Percentiles rank a stretch among this genome's conserved stretches.
Conservation (phyloP, 2,888 invertebrate genomes). For the Fragum sueziense region DNA sequence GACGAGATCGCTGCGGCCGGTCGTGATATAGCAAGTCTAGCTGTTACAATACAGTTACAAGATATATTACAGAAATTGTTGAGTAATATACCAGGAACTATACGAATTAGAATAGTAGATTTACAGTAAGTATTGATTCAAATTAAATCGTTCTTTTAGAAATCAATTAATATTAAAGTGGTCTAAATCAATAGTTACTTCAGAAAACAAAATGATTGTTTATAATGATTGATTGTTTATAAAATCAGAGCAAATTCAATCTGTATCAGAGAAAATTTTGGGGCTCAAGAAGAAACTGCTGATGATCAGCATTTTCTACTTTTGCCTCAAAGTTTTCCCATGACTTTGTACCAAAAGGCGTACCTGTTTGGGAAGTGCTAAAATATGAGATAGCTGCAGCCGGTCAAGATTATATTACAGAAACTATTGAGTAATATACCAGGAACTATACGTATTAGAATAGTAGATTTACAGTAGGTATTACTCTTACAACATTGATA, state of each 20-base stretch:
- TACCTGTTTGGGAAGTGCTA: neutral
- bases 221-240: neutral
- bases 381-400: slow-evolving; percentile 86
- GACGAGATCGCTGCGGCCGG: slow-evolving; percentile 86
- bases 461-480: slow-evolving; percentile 89
- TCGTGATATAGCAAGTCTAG: slow-evolving; percentile 78
- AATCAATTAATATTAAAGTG: neutral
- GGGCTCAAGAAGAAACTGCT: neutral
- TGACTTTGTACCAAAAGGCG: neutral
- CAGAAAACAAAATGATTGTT: neutral
- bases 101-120: slow-evolving; percentile 87
- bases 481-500: too few species aligned
- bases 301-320: too few species aligned
- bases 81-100: slow-evolving; percentile 84
- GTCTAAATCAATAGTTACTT: neutral
- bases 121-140: slow-evolving; percentile 87
- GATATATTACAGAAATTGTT: slow-evolving; percentile 86
- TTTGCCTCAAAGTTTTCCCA: neutral
- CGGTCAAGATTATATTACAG: slow-evolving; percentile 85
- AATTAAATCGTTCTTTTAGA: neutral
- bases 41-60: slow-evolving; percentile 83
- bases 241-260: neutral
- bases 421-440: slow-evolving; percentile 84
- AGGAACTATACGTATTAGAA: slow-evolving; percentile 86
- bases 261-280: neutral